Evolutionary conservation across 2,797 vertebrate genomes (phyloP).

Genomic region (Aotus griseimembra): DNA sequence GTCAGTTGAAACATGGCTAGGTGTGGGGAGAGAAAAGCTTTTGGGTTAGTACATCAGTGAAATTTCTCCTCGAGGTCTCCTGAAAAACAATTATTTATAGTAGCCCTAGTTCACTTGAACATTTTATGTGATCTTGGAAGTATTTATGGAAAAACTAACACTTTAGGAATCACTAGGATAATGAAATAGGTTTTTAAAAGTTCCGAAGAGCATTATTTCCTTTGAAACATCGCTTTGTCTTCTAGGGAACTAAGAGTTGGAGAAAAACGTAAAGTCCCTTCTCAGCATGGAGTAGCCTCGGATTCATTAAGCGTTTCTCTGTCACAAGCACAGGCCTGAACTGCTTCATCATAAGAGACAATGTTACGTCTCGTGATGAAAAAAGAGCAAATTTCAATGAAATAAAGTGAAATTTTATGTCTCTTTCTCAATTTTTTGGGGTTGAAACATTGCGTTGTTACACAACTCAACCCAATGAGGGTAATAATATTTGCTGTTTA

Average conservation of each 20-base stretch:
- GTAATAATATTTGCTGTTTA: slow-evolving; percentile 68
- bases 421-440: background rate
- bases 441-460: background rate
- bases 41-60: background rate
- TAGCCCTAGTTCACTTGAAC: background rate
- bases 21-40: accelerated
- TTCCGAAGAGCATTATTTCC: background rate
- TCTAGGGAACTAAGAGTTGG: background rate
- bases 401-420: background rate
- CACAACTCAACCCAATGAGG: background rate
- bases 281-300: background rate
- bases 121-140: background rate
- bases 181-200: background rate
- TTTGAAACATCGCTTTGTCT: background rate
- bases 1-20: background rate
- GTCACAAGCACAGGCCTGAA: background rate
- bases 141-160: background rate
- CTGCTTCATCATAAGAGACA: background rate
- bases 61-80: background rate
- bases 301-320: background rate
- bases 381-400: background rate
- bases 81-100: background rate
- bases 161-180: background rate
- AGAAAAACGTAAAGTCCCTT: accelerated
- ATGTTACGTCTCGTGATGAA: background rate